Evolutionary conservation across 2,797 vertebrate genomes (phyloP).

Genomic region (Scyliorhinus canicula): DNA sequence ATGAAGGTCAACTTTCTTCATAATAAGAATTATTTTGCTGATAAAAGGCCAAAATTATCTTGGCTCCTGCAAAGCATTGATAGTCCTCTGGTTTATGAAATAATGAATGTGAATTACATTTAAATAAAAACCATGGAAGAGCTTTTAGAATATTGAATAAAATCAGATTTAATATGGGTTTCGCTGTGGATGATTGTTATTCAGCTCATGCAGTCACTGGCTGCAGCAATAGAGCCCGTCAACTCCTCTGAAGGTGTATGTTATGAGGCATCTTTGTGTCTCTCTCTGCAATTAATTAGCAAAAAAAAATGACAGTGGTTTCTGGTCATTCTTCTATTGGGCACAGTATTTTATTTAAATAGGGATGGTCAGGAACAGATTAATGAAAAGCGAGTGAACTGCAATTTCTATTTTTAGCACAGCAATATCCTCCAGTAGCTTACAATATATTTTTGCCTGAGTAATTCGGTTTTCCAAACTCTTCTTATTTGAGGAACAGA

Average conservation of each 20-base stretch:
- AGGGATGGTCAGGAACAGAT: neutral
- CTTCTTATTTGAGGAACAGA: neutral
- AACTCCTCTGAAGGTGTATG: neutral
- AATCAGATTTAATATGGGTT: neutral
- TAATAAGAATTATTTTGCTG: neutral
- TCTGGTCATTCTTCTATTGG: neutral
- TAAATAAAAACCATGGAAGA: neutral
- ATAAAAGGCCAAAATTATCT: neutral
- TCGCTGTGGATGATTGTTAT: conserved; percentile 59
- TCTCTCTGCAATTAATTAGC: neutral
- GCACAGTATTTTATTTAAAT: neutral
- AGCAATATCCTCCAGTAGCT: neutral
- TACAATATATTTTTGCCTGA: neutral
- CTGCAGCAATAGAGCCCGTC: conserved; percentile 46
- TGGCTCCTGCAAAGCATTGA: neutral
- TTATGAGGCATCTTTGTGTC: neutral
- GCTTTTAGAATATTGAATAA: neutral
- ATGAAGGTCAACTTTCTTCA: neutral
- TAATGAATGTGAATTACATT: neutral
- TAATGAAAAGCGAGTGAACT: neutral
- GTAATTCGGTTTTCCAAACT: neutral
- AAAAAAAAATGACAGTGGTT: conserved; percentile 38
- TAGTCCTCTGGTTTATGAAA: neutral
- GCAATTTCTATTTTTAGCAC: neutral
- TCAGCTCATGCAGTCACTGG: conserved; percentile 54